phyloP scores from a whole-genome alignment of 2,888 invertebrate genomes.

The Phrixothrix hirtus region DNA sequence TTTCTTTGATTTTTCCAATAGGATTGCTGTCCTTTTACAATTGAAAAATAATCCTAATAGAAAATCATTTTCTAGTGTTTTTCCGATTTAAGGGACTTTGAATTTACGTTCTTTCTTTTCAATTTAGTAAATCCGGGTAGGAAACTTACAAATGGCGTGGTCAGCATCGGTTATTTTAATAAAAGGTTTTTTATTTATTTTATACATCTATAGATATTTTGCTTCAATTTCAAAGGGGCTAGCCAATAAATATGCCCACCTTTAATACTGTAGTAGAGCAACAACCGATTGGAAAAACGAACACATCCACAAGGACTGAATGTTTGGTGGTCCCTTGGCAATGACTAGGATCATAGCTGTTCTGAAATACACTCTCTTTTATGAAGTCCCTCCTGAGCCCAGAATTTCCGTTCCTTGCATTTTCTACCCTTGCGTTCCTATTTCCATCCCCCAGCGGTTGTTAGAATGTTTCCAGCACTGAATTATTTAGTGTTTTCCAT shows the following conservation, averaged over 20 bases:
- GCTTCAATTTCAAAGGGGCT: too few species aligned
- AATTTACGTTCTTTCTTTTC: too few species aligned
- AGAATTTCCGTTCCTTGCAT: slow-evolving; percentile 29
- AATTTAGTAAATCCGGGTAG: too few species aligned
- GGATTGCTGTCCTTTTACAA: background rate
- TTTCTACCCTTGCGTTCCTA: slow-evolving; percentile 19
- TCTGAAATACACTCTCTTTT: slow-evolving; percentile 29
- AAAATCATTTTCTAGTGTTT: too few species aligned
- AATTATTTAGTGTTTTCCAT: slow-evolving; percentile 27
- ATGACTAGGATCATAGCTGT: slow-evolving; percentile 28
- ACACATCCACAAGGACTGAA: slow-evolving; percentile 17
- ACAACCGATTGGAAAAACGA: slow-evolving; percentile 23
- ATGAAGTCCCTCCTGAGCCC: slow-evolving; percentile 25
- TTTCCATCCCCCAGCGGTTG: slow-evolving; percentile 20
- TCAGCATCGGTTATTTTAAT: too few species aligned
- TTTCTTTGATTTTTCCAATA: too few species aligned
- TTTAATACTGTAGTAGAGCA: slow-evolving; percentile 15
- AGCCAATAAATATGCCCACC: slow-evolving; percentile 4
- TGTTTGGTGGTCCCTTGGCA: slow-evolving; percentile 28
- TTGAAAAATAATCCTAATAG: background rate
- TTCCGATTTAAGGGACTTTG: too few species aligned
- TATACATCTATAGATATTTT: too few species aligned
- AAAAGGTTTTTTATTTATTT: background rate
- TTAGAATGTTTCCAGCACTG: slow-evolving; percentile 27
- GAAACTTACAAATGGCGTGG: too few species aligned